These are phyloP conservation scores for Sicus ferrugineus DNA, from an alignment of 2,888 invertebrate species.

Conservation along the genomic window DNA sequence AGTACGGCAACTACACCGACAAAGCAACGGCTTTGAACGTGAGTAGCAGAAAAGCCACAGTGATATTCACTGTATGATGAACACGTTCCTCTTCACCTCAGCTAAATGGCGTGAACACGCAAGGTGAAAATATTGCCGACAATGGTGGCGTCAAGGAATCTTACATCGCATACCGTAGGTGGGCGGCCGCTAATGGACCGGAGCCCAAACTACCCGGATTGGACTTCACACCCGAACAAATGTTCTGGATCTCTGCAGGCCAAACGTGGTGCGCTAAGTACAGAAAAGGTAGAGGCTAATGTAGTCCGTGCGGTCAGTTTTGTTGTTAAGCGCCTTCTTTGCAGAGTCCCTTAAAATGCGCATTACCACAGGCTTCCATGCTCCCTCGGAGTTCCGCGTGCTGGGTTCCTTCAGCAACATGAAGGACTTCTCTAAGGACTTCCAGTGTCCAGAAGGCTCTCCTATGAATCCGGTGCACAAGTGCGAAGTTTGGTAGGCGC, in stretches of 20 bases:
- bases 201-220: constrained; percentile 78
- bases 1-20: constrained; percentile 45
- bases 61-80: constrained; percentile 3
- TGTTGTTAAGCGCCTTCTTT: not conserved
- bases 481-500: constrained; percentile 85
- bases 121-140: constrained; percentile 95
- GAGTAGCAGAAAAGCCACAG: constrained; percentile 31
- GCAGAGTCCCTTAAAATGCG: constrained; percentile 77
- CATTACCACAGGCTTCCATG: constrained; percentile 83
- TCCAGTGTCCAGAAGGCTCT: constrained; percentile 83
- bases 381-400: constrained; percentile 83
- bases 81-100: constrained; percentile 56
- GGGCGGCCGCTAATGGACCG: constrained; percentile 73
- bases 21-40: constrained; percentile 5
- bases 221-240: constrained; percentile 73
- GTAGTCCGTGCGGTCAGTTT: not conserved
- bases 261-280: constrained; percentile 46
- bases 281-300: not conserved
- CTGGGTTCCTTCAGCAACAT: constrained; percentile 93
- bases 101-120: constrained; percentile 91
- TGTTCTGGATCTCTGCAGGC: constrained; percentile 68
- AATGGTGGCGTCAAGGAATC: constrained; percentile 93
- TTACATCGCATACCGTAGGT: constrained; percentile 82
- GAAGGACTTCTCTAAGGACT: constrained; percentile 88
- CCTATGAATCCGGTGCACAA: constrained; percentile 91